Evolutionary conservation across 2,797 vertebrate genomes (phyloP).

Genomic region (Phoxinus dragarum): DNA sequence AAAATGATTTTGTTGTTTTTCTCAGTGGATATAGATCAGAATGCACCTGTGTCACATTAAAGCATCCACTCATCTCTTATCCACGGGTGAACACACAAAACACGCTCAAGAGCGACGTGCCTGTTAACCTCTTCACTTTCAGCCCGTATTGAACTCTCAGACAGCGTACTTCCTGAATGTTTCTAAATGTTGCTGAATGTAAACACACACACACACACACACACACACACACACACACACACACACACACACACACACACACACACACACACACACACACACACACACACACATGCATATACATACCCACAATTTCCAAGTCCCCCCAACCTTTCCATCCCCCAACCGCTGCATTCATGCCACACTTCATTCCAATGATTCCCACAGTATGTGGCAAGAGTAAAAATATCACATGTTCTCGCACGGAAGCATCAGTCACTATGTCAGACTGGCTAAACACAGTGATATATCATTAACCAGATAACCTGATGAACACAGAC

Average conservation of each 20-base stretch:
- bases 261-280: neutral
- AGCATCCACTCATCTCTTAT: conserved; percentile 5
- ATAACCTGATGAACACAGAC: neutral
- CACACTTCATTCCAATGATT: conserved; percentile 44
- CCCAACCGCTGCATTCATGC: conserved; percentile 31
- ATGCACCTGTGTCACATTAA: conserved; percentile 50
- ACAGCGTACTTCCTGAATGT: conserved; percentile 28
- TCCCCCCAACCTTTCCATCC: conserved; percentile 33
- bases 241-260: neutral
- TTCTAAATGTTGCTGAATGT: conserved; percentile 47
- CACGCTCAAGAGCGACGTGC: neutral
- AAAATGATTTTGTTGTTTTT: conserved; percentile 6
- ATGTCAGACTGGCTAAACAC: conserved; percentile 42
- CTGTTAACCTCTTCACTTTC: conserved; percentile 8
- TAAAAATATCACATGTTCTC: conserved; percentile 72
- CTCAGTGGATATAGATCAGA: conserved; percentile 35
- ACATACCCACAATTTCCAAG: neutral
- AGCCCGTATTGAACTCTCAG: conserved; percentile 1
- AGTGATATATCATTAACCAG: conserved; percentile 55
- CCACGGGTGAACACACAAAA: conserved; percentile 5
- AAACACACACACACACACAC: conserved; percentile 28
- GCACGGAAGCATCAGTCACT: conserved; percentile 64
- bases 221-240: neutral
- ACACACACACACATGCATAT: conserved; percentile 7
- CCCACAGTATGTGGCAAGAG: conserved; percentile 51